Conservation (phyloP, 2,113 vertebrate species). For the Gallinago jamesoni region DNA sequence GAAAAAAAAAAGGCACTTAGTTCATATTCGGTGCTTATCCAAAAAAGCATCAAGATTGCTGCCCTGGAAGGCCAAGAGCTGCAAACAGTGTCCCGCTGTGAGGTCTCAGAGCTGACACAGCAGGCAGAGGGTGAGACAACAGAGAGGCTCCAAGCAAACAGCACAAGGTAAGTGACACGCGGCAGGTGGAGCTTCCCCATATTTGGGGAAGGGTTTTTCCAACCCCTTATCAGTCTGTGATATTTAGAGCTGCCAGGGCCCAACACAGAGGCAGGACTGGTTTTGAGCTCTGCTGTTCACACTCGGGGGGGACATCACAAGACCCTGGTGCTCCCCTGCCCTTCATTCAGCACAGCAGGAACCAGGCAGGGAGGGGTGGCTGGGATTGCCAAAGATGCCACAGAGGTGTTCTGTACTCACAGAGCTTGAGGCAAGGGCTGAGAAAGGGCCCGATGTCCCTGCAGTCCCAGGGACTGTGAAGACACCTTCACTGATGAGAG, state of each 20-base stretch:
- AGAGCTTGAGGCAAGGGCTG: background rate
- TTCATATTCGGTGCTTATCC: background rate
- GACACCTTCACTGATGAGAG: background rate
- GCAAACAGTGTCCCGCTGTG: background rate
- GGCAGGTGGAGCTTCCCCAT: no score
- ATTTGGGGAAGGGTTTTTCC: no score
- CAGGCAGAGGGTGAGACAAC: background rate
- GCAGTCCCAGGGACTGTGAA: background rate
- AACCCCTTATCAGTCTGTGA: no score
- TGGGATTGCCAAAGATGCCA: background rate
- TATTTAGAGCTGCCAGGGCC: background rate
- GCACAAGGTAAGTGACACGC: accelerated
- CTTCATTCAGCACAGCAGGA: background rate
- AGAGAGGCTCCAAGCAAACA: background rate
- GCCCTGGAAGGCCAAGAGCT: background rate
- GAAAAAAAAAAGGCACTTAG: background rate
- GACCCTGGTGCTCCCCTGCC: background rate
- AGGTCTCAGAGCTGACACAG: background rate
- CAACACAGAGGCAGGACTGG: no score
- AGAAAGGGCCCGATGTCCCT: no score
- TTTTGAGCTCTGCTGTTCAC: background rate
- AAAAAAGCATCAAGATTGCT: background rate
- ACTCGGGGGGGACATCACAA: background rate
- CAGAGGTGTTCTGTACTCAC: no score
- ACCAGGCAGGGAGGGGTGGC: no score